Evolutionary conservation across 2,888 invertebrate species (phyloP), one percentile per base, ranked within the genome.

Genomic region (Mythimna lalbum): DNA sequence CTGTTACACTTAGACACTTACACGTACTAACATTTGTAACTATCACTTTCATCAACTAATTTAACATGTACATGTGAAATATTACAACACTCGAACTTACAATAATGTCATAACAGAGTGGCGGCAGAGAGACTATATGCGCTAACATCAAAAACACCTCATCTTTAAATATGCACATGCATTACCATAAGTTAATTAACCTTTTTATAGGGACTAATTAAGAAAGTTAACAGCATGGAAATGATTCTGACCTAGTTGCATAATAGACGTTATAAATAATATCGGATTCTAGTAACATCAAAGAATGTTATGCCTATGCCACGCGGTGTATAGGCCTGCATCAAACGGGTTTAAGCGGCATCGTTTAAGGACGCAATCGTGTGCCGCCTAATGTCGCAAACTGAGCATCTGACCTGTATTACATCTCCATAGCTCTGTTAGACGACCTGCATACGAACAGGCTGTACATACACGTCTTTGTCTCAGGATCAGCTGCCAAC

Each of bases 371-470:
- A 85, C 86, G 87, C 84, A 87, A 87, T 88, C 81, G 78, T 77
- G 73, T 84, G 63, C 62, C 67, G 68, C 60, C 73, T 86, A 83
- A 84, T 90, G 89, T 89, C 87, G 90, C 88, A 90, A 90, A 88
- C 85, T 74, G 71, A 83, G 76, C 82, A 81, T 84, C 84, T 86
- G 88, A 86, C 88, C 87, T 64, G 87, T 78, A 85, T 87, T 82
- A 81, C 83, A 81, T 86, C 69, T 69, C 72, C 63, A 64, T 73
- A 74, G 72, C 56, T 72, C 60, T 57, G 81, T 52, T 72, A 67
- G 70, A 69, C 69, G 66, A 74, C 62, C 60, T 73, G 73, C 67
- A 79, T 73, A 64, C 67, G 66, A 66, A 78, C 67, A 74, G 43
- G 66, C 70, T 74, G 52, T 52, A 19, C 60, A 55, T 63, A 59